A percentile compares a stretch with the other conserved stretches of the same genome.
phyloP scores from a whole-genome alignment of 2,888 invertebrate genomes.

The Sinotaia quadrata region DNA sequence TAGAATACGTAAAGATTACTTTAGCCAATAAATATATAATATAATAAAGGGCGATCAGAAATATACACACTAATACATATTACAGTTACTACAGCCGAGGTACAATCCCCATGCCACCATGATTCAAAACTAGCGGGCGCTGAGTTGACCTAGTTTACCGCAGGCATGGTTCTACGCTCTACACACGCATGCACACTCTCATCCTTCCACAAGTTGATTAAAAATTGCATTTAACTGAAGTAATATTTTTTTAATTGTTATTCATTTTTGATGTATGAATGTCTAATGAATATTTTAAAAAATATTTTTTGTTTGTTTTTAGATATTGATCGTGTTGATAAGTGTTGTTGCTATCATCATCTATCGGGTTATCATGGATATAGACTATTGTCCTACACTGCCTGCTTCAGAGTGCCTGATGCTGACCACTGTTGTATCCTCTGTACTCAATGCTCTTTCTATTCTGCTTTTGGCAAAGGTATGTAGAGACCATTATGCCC shows the following conservation, averaged over 20 bases:
- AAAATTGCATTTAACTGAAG: too few species aligned
- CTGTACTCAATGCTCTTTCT: constrained; percentile 73
- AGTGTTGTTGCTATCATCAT: constrained; percentile 69
- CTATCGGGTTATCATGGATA: constrained; percentile 69
- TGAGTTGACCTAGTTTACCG: too few species aligned
- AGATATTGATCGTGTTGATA: constrained; percentile 69
- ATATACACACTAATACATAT: too few species aligned
- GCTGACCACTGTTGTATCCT: constrained; percentile 70
- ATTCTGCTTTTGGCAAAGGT: constrained; percentile 73
- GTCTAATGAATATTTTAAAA: background rate
- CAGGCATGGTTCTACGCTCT: too few species aligned
- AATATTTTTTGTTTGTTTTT: constrained; percentile 20
- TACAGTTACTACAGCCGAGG: too few species aligned
- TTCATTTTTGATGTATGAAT: background rate
- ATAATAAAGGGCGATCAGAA: too few species aligned
- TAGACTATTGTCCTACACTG: constrained; percentile 62
- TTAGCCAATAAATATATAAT: too few species aligned
- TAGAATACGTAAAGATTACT: too few species aligned
- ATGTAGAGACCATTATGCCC: too few species aligned
- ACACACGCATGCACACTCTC: background rate
- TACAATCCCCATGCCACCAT: too few species aligned
- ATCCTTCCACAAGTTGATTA: background rate
- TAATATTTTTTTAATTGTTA: background rate
- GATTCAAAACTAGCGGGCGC: too few species aligned
- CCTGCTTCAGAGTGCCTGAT: constrained; percentile 62